These are phyloP conservation scores for Xestia ashworthii DNA, from an alignment of 2,888 invertebrate genomes.

Conservation along the genomic window DNA sequence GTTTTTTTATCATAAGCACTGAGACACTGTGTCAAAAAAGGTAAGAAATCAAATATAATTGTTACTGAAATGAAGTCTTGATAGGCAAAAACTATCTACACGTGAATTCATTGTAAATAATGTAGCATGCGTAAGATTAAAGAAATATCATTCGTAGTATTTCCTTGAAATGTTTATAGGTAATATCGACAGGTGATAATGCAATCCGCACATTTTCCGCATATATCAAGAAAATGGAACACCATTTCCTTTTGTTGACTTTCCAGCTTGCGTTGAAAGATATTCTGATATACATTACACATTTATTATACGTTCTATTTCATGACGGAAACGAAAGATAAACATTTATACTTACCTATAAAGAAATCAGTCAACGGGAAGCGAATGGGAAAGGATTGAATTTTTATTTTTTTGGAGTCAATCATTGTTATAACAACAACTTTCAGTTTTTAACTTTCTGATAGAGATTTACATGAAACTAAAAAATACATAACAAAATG, in stretches of 20 bases:
- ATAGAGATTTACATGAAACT: background rate
- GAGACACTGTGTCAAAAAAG: too few species aligned
- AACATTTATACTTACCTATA: background rate
- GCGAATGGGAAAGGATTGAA: background rate
- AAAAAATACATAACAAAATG: background rate
- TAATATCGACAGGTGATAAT: slow-evolving; percentile 31
- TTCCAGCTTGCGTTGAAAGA: slow-evolving; percentile 23
- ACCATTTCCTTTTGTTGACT: slow-evolving; percentile 39
- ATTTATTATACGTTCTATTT: slow-evolving; percentile 30
- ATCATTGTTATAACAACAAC: background rate
- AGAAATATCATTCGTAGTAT: background rate
- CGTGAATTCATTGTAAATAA: background rate
- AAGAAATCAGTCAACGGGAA: background rate
- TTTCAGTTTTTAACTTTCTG: background rate
- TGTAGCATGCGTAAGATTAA: background rate
- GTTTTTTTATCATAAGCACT: too few species aligned
- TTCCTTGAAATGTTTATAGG: slow-evolving; percentile 19
- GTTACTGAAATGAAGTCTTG: background rate
- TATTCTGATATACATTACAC: slow-evolving; percentile 23
- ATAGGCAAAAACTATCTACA: background rate
- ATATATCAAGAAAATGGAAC: slow-evolving; percentile 43
- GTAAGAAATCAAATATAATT: too few species aligned
- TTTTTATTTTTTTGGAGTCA: background rate
- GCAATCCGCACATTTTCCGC: slow-evolving; percentile 29
- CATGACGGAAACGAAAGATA: background rate